Conservation (phyloP, 2,113 vertebrate species). For the Lanius ludovicianus region DNA sequence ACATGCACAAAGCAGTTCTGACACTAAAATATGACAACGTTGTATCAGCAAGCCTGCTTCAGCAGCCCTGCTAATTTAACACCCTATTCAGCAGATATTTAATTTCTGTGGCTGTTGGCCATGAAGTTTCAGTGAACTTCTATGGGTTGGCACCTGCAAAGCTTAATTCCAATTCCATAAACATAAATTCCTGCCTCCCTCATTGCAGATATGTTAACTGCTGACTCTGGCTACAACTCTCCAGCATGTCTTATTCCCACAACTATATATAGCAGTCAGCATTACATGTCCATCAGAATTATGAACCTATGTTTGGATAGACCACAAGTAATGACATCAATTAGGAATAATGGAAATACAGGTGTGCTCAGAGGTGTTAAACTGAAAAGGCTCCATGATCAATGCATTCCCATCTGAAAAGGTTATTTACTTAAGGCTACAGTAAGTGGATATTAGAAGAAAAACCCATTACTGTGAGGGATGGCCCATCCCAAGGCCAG, state of each 20-base stretch:
- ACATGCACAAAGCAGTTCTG: conserved; percentile 34
- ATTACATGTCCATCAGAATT: background rate
- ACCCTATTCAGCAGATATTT: conserved; percentile 71
- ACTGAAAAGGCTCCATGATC: background rate
- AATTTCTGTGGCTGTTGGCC: conserved; percentile 59
- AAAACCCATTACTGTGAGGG: background rate
- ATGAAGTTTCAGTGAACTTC: conserved; percentile 39
- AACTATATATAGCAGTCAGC: conserved; percentile 7
- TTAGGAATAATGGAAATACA: background rate
- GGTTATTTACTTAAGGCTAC: background rate
- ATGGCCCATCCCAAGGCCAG: background rate
- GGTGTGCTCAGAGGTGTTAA: background rate
- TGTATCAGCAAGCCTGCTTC: conserved; percentile 55
- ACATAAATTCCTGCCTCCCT: conserved; percentile 46
- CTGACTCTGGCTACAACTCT: background rate
- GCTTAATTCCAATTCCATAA: conserved; percentile 45
- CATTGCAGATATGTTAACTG: conserved; percentile 8
- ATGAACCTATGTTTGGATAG: background rate
- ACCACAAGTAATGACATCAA: background rate
- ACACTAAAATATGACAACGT: conserved; percentile 49
- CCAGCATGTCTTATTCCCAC: background rate
- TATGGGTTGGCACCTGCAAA: conserved; percentile 58
- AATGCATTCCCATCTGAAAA: background rate
- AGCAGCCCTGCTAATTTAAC: conserved; percentile 64
- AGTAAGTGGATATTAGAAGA: background rate